Evolutionary conservation across 2,888 invertebrate species (phyloP).

Genomic region (Hymenopus coronatus): DNA sequence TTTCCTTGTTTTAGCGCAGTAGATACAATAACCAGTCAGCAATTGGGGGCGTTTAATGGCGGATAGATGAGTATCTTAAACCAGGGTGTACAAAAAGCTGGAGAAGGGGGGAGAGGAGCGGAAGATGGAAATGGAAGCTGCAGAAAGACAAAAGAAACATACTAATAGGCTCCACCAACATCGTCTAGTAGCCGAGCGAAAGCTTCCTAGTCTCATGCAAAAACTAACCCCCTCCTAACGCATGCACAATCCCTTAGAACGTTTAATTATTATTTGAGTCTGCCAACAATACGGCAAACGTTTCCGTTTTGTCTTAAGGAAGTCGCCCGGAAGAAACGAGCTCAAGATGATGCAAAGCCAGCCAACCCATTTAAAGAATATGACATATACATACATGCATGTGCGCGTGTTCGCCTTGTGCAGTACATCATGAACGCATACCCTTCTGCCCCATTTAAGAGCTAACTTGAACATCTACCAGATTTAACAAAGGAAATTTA

Average conservation of each 20-base stretch:
- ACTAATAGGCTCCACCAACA: slow-evolving; percentile 3
- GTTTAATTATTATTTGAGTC: slow-evolving; percentile 27
- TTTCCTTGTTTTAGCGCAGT: background rate
- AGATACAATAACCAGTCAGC: background rate
- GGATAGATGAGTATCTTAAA: background rate
- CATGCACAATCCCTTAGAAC: background rate
- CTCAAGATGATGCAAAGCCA: background rate
- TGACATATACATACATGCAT: background rate
- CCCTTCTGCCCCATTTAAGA: background rate
- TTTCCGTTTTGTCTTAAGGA: slow-evolving; percentile 21
- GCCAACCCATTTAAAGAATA: background rate
- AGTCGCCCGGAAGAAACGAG: slow-evolving; percentile 21
- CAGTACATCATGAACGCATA: background rate
- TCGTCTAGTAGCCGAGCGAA: background rate
- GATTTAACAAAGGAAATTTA: no score
- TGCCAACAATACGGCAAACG: slow-evolving; percentile 2
- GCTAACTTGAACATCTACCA: no score
- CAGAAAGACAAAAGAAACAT: background rate
- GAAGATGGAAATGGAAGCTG: background rate
- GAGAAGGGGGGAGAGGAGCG: background rate
- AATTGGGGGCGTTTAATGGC: background rate
- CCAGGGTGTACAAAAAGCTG: background rate
- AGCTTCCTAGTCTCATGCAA: background rate
- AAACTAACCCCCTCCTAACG: background rate
- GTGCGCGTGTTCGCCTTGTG: background rate